Evolutionary conservation across 2,113 vertebrate genomes (phyloP), one percentile per base, ranked within the genome.

Genomic region (Meles meles): DNA sequence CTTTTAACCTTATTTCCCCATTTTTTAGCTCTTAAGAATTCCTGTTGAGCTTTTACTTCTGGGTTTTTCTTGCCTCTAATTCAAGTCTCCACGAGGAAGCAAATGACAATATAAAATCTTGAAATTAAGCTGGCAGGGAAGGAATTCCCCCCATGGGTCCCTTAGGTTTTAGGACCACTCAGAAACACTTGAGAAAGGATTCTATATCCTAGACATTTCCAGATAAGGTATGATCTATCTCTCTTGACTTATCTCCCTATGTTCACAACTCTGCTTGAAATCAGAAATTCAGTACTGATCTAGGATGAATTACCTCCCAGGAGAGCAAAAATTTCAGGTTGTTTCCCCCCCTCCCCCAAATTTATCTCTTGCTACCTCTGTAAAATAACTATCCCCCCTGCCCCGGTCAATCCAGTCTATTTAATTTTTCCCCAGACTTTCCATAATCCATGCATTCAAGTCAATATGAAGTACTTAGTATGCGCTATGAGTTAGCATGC

Each of bases 141-240:
- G 1, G 47, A 42, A 59, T 86, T 90, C 90, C 31, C n/a, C 14
- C 15, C 44, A 7, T 44, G 85, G 34, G 7, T 94, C 77, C 20
- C n/a, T 67, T 88, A 37, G 44, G 59, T 77, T 96, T 95, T 69
- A 93, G 47, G 47, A 23, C 20, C 15, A 47, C 27, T 80, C 42
- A 81, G 52, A 97, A 88, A 34, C 20, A 69, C 65, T 84, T n/a
- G n/a, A 90, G 88, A 88, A 90, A 81, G 39, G 31, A 84, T 90
- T 96, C 42, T 96, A 39, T 5, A 72, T 90, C 44, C 9, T 88
- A 29, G 72, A 37, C n/a, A 72, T 96, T 95, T 97, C 52, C 72
- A 93, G n/a, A 61, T 94, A 89, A 81, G 61, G 12, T 3, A 25
- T 42, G 65, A 67, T 92, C 11, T 25, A 25, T 91, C 72, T 94